Evolutionary conservation across 1,140 invertebrate species (phyloP), one percentile per base, ranked within the genome.

Genomic region (Ylistrum balloti): DNA sequence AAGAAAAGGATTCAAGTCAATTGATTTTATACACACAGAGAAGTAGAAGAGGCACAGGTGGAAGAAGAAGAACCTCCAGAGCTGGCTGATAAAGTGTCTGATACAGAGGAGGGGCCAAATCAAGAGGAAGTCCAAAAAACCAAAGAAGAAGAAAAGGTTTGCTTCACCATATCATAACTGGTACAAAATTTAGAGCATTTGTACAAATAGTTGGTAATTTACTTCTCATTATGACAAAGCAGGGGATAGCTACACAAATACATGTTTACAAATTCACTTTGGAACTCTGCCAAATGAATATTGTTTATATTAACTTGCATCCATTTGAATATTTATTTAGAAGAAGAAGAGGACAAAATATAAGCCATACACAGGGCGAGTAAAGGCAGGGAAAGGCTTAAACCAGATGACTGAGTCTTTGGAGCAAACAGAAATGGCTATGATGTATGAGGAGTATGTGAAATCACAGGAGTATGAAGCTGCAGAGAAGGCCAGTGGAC

Each of bases 381-480:
- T 96, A 32, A 94, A 93, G 33, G 94, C 95, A 45, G 93, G 93
- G 15, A 92, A 74, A 74, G 56, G 93, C 28, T 56, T 95, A 5
- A 93, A 90, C 17, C 92, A 93, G 20, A 93, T 96, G 90, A 94
- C 94, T 38, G 95, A 96, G 86, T 95, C 95, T 34, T 90, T 96
- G 48, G 95, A 95, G 45, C 93, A 95, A 35, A 95, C 93, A 87
- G 95, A 96, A 90, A 95, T 95, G 92, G 91, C 93, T 15, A 90
- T 96, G 88, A 86, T 92, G n/a, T 91, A 89, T 33, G 88, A 91
- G 35, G 95, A 94, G 88, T 74, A 74, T 74, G 86, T 94, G 15
- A 88, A 86, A 45, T 91, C 91, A 17, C 90, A 91, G 33, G 88
- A 90, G 86, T 88, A 92, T 32, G 90, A 85, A 35, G 88, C 88